Base-by-base conservation (phyloP, 2,113 vertebrate genomes). In the Cathartes aura region DNA sequence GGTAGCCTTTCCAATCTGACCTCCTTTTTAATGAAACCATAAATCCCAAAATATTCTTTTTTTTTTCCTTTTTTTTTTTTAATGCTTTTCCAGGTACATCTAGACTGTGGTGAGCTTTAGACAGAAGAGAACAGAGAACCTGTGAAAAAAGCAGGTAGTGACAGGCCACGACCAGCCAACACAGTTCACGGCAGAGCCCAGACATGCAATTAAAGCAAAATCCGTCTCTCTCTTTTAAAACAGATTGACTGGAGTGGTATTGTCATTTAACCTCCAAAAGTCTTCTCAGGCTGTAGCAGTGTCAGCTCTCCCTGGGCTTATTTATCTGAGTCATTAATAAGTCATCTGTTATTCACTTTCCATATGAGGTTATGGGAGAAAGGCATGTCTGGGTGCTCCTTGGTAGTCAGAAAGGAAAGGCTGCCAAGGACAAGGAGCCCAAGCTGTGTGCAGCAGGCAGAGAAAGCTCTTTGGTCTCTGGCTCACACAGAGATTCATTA, bases 241-340 rank as follows among this genome's bases (percentile, higher is more conserved):
- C 58, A 92, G 60, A 76, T 64, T 32, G 58, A 19, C 16, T 40
- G 90, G 32, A 34, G 34, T 38, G 32, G 34, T 42, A 42, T 22
- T 72, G 50, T 59, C 68, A 27, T 78, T 82, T 63, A 88, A 83
- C 82, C 43, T 89, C 74, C 0, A 5, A 24, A 89, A 64, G 68
- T 82, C 47, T 72, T 95, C 42, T 85, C 63, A 42, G 59, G 34
- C 38, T 53, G 11, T 27, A 45, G 30, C 8, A 8, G 70, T 95
- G 79, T 92, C 87, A 6, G 2, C 12, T 75, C 38, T 89, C 64
- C 62, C 55, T 67, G 79, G 62, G n/a, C 21, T 67, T 89, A n/a
- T 85, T 93, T 95, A 76, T 83, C 52, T 68, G 72, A 79, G 73
- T 83, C 74, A 90, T 93, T 53, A 93, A 64, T 90, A 95, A 97